phyloP scores from a whole-genome alignment of 2,797 vertebrate genomes.

The Myotis vivesi region DNA sequence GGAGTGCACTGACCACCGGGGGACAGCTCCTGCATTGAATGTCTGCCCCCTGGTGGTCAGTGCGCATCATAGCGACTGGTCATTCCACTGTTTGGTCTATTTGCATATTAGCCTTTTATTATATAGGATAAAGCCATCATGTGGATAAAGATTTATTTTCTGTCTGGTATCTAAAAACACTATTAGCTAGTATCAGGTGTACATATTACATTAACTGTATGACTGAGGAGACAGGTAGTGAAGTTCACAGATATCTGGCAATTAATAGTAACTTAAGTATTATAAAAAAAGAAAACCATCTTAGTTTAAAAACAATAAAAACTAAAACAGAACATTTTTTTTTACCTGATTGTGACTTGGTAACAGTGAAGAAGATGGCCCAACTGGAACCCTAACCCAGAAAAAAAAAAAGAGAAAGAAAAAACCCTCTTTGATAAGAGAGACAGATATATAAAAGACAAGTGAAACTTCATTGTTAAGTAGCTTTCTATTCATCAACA shows the following conservation, averaged over 20 bases:
- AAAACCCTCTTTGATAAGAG: conserved; percentile 52
- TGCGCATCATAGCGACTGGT: too few relatives aligned
- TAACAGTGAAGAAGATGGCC: conserved; percentile 80
- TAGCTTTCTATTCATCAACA: not conserved
- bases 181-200: not conserved
- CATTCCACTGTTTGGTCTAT: too few relatives aligned
- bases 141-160: conserved; percentile 9
- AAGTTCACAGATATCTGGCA: not conserved
- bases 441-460: conserved; percentile 18
- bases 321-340: conserved; percentile 24
- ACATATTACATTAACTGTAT: not conserved
- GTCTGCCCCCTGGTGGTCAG: too few relatives aligned
- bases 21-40: too few relatives aligned
- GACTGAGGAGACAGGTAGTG: not conserved
- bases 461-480: conserved; percentile 20
- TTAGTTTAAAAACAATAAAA: not conserved
- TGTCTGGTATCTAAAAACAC: not conserved
- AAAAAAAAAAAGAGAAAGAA: conserved; percentile 32
- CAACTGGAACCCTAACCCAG: conserved; percentile 78
- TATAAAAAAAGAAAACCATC: conserved; percentile 39
- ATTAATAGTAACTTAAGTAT: not conserved
- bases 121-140: not conserved
- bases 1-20: too few relatives aligned
- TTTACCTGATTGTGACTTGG: conserved; percentile 84
- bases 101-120: too few relatives aligned